Conservation (phyloP, 2,113 vertebrate species). For the Urocynchramus pylzowi region DNA sequence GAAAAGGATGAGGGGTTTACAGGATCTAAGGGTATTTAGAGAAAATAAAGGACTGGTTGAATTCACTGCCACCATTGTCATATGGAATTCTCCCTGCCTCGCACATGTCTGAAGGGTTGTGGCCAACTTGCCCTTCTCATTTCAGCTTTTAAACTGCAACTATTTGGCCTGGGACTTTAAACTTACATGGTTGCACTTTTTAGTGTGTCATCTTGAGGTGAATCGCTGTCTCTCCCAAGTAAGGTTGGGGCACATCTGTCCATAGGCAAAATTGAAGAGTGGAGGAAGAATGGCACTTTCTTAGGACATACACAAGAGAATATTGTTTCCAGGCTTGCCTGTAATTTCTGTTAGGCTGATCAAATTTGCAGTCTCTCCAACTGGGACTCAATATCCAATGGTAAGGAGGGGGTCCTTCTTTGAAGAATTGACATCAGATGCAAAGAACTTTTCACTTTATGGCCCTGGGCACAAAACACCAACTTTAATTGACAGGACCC, state of each 20-base stretch:
- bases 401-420: slow-evolving; percentile 54
- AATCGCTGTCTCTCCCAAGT: not conserved
- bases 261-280: rapidly evolving
- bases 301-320: slow-evolving; percentile 2
- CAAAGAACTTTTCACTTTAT: slow-evolving; percentile 58
- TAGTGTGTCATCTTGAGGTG: not conserved
- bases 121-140: not conserved
- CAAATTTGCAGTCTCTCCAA: slow-evolving; percentile 58
- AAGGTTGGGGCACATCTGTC: not conserved
- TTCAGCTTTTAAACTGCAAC: not conserved
- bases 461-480: slow-evolving; percentile 68
- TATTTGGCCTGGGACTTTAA: not conserved
- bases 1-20: not conserved
- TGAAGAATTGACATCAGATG: slow-evolving; percentile 72
- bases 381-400: slow-evolving; percentile 45
- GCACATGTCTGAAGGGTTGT: not conserved
- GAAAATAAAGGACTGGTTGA: not conserved
- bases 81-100: rapidly evolving
- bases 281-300: slow-evolving; percentile 13
- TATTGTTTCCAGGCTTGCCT: slow-evolving; percentile 66
- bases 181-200: not conserved
- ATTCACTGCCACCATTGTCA: not conserved
- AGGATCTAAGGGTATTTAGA: not conserved
- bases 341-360: slow-evolving; percentile 56
- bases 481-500: slow-evolving; percentile 64